Conservation (phyloP, 2,888 invertebrate genomes). For the Callinectes sapidus region DNA sequence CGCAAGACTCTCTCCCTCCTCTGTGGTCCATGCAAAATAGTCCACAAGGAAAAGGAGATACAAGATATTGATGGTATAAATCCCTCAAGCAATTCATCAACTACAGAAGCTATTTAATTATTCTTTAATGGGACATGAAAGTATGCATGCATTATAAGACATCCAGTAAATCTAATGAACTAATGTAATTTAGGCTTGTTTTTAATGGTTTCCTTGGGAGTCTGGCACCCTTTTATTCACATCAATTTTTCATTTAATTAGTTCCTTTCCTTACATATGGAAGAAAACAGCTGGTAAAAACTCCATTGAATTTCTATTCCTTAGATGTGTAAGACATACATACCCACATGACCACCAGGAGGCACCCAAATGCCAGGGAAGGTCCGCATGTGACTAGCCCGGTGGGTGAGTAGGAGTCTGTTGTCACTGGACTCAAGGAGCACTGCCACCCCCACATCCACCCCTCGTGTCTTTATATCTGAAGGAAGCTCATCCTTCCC, state of each 20-base stretch:
- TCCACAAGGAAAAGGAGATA: background rate
- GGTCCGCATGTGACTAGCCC: constrained; percentile 76
- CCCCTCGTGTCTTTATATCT: constrained; percentile 55
- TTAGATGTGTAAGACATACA: constrained; percentile 74
- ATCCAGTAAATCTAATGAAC: background rate
- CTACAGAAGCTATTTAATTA: too few relatives aligned
- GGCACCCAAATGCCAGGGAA: constrained; percentile 78
- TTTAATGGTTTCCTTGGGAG: too few relatives aligned
- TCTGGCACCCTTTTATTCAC: too few relatives aligned
- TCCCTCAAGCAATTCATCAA: too few relatives aligned
- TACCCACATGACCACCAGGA: constrained; percentile 77
- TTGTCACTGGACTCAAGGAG: constrained; percentile 76
- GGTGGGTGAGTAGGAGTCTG: constrained; percentile 76
- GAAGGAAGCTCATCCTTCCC: constrained; percentile 40
- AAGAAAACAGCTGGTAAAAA: too few relatives aligned
- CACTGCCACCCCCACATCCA: constrained; percentile 74
- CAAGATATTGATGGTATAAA: background rate
- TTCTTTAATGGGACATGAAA: background rate
- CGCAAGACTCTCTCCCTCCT: constrained; percentile 74
- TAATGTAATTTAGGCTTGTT: too few relatives aligned
- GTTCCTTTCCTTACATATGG: too few relatives aligned
- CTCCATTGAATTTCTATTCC: background rate
- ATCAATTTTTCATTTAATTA: too few relatives aligned
- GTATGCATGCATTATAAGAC: background rate
- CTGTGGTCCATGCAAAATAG: constrained; percentile 57